Percentiles rank a stretch among this genome's conserved stretches.
Conservation (phyloP, 2,797 vertebrate genomes). For the Hemitrygon akajei region DNA sequence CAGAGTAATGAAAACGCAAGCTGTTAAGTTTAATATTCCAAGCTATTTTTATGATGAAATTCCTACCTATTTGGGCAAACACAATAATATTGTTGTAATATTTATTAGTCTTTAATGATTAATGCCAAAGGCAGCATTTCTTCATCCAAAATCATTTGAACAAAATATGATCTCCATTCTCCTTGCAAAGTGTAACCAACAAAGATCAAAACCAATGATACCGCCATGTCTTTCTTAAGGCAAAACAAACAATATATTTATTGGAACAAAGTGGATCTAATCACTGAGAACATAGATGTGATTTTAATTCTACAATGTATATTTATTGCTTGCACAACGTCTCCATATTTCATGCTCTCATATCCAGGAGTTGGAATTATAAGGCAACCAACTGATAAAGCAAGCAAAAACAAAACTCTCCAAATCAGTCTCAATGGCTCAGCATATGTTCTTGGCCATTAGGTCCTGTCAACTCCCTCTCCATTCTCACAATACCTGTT, state of each 20-base stretch:
- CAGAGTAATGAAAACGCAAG: neutral
- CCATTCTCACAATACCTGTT: no score
- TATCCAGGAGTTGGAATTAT: neutral
- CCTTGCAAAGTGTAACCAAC: neutral
- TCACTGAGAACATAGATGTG: neutral
- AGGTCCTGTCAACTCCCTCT: neutral
- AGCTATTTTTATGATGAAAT: neutral
- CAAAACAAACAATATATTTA: neutral
- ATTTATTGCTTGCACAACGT: neutral
- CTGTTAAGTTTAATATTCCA: neutral
- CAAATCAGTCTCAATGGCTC: neutral
- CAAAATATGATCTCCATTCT: neutral
- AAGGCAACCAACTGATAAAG: neutral
- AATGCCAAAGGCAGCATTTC: neutral
- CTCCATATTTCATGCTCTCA: neutral
- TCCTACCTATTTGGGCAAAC: neutral
- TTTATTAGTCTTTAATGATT: neutral
- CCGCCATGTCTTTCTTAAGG: neutral
- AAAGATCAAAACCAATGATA: neutral
- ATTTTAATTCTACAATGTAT: neutral
- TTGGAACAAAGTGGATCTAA: neutral
- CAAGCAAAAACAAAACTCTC: neutral
- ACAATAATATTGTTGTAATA: neutral
- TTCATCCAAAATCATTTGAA: neutral
- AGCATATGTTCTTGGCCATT: neutral